A percentile compares a stretch with the other conserved stretches of the same genome.
These are phyloP conservation scores for Cyclophora punctaria DNA, from an alignment of 2,888 invertebrate genomes.

Conservation along the genomic window DNA sequence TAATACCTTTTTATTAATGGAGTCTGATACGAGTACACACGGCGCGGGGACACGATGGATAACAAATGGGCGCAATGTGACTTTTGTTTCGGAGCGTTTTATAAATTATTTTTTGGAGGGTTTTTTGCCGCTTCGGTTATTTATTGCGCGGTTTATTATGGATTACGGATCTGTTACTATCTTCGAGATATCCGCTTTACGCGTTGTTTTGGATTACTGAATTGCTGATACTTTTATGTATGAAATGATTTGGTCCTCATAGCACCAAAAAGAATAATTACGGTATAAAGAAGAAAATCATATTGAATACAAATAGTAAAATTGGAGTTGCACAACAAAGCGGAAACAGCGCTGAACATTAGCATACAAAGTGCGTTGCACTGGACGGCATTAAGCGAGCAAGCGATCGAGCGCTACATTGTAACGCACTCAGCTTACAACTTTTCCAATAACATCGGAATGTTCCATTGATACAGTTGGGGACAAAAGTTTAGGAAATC, in stretches of 20 bases:
- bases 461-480: conserved; percentile 19
- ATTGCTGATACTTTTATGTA: too few relatives aligned
- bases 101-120: too few relatives aligned
- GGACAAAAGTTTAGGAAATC: conserved; percentile 10
- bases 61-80: conserved; percentile 41
- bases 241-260: too few relatives aligned
- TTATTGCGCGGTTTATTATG: too few relatives aligned
- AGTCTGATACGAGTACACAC: conserved; percentile 47
- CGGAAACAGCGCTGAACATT: conserved; percentile 7
- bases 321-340: neutral
- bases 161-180: too few relatives aligned
- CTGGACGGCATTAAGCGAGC: conserved; percentile 8
- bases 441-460: conserved; percentile 40
- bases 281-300: too few relatives aligned
- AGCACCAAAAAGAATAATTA: too few relatives aligned
- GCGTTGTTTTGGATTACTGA: too few relatives aligned
- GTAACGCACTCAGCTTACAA: conserved; percentile 31
- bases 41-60: conserved; percentile 44
- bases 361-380: conserved; percentile 6
- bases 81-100: too few relatives aligned
- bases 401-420: conserved; percentile 22
- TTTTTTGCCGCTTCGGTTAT: too few relatives aligned
- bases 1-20: conserved; percentile 71
- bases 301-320: too few relatives aligned
- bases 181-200: too few relatives aligned